Base-by-base conservation (phyloP, 1,140 invertebrate species). In the Lepidurus apus region DNA sequence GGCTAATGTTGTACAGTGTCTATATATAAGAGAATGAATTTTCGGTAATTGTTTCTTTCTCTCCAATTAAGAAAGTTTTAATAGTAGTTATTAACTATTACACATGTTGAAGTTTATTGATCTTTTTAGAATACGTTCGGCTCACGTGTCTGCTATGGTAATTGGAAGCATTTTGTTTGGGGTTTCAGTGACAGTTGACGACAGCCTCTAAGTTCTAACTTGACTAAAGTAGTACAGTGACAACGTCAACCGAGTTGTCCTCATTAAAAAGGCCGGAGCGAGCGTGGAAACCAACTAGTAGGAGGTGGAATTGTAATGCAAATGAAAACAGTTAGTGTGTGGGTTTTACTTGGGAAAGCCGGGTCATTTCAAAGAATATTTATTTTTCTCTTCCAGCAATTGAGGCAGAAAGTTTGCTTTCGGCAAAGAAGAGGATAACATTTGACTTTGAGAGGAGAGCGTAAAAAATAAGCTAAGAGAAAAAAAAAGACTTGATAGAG, bases 321-420 rank as follows among this genome's bases (percentile, higher is more conserved):
- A 65, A 65, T 65, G 53, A 7, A 17, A 17, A 7, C 53, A 65
- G 21, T 7, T 7, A 13, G 53, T 65, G 53, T 13, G 53, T 65
- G 53, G 17, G 21, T 21, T 21, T 65, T 65, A n/a, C 53, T 13
- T 65, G 17, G 21, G 21, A 21, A 65, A 65, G 53, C 21, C 21
- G 53, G 53, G 53, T 65, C 53, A 65, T 65, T 65, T 65, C 47
- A 65, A 65, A 65, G 53, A 17, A 65, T 65, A 65, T 65, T 65
- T 65, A 9, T 65, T 21, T 65, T 65, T 21, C 6, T 21, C 21
- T 65, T 65, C 21, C 53, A 34, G 34, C 34, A 34, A 34, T 34
- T 34, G 34, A 4, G 34, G 34, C 34, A 34, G 34, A 34, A 34
- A 34, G 34, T 34, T 9, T 65, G 13, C 13, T 65, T 21, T n/a